These are phyloP conservation scores for Nicator chloris DNA, from an alignment of 2,113 vertebrate genomes.

Conservation along the genomic window DNA sequence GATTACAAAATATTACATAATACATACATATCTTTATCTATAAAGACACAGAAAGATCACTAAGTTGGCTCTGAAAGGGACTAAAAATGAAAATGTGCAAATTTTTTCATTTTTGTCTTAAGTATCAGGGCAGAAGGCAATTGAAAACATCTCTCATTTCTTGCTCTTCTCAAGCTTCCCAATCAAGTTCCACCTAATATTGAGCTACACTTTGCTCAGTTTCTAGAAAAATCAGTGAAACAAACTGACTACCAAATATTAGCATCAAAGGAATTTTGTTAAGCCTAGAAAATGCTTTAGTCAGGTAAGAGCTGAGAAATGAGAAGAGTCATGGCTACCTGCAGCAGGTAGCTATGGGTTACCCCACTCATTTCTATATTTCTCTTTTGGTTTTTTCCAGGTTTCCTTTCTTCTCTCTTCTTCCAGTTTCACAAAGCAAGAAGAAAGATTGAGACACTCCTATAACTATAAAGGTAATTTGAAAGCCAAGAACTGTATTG, in stretches of 20 bases:
- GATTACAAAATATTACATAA: background rate
- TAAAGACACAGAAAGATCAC: background rate
- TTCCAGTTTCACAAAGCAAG: background rate
- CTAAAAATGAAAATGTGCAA: background rate
- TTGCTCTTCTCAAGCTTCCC: background rate
- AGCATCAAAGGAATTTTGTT: background rate
- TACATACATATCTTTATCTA: background rate
- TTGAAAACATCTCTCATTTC: background rate
- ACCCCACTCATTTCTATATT: background rate
- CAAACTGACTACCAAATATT: background rate
- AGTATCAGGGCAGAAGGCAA: background rate
- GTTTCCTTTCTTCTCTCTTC: background rate
- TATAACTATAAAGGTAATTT: background rate
- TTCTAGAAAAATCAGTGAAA: background rate
- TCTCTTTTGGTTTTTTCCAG: background rate
- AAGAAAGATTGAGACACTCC: background rate
- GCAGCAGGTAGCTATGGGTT: background rate
- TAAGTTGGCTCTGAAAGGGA: background rate
- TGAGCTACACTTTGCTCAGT: background rate
- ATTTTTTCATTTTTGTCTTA: background rate
- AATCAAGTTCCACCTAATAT: background rate
- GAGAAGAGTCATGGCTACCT: background rate
- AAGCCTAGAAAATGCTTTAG: background rate
- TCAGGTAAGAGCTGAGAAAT: background rate
- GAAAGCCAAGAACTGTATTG: background rate